Conservation (phyloP, 2,797 vertebrate genomes). For the Lophius americanus region DNA sequence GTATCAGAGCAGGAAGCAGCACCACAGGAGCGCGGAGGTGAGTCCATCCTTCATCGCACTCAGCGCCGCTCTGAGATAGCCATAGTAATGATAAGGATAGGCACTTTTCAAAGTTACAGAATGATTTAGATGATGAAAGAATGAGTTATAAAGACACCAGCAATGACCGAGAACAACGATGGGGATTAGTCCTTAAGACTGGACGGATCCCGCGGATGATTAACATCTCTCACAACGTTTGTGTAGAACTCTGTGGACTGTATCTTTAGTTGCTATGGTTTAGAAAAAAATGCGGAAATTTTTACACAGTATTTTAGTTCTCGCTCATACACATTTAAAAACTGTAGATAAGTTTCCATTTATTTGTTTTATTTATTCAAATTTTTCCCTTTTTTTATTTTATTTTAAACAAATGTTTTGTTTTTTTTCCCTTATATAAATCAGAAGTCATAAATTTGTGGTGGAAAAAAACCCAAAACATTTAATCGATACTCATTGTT, state of each 20-base stretch:
- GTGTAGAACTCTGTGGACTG: too few relatives aligned
- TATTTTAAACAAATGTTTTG: not conserved
- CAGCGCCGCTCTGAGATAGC: slow-evolving; percentile 30
- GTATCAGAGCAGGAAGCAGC: slow-evolving; percentile 68
- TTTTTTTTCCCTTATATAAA: not conserved
- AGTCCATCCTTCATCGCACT: slow-evolving; percentile 64
- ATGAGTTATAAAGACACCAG: too few relatives aligned
- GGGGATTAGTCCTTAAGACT: slow-evolving; percentile 3
- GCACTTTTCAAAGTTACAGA: too few relatives aligned
- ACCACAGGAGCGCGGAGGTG: slow-evolving; percentile 60
- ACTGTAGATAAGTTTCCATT: not conserved
- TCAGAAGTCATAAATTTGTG: not conserved
- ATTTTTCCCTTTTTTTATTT: too few relatives aligned
- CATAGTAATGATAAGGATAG: slow-evolving; percentile 32
- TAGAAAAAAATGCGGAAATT: not conserved
- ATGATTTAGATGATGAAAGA: too few relatives aligned
- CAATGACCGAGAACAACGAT: too few relatives aligned
- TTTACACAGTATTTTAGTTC: not conserved
- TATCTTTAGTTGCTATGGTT: too few relatives aligned
- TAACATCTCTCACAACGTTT: not conserved
- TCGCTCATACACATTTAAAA: not conserved
- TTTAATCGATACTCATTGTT: not conserved
- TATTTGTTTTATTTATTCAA: not conserved
- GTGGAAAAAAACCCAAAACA: not conserved
- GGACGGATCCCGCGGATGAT: slow-evolving; percentile 14